Evolutionary conservation across 2,888 invertebrate genomes (phyloP), one percentile per base, ranked within the genome.

Genomic region (Tetramorium bicarinatum): DNA sequence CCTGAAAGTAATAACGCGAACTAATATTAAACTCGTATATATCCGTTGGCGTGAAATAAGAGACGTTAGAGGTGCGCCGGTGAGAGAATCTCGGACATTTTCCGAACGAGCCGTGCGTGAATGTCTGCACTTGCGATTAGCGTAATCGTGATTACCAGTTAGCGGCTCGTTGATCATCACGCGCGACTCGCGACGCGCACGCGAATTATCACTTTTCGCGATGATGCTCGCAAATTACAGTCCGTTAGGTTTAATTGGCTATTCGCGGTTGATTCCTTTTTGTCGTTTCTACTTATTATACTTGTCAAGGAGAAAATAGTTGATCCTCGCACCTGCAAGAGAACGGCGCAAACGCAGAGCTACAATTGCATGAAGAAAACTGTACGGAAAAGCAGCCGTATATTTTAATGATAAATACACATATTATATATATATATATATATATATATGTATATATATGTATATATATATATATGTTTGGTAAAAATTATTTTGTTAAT

Each of bases 281-380:
- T 72, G n/a, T 71, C 13, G 15, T 56, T 41, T 41, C 41, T 56
- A 11, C 21, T 21, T 25, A 4, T 44, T 54, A 49, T 29, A 25
- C 1, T 25, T 7, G 11, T 15, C 15, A 18, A 15, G 15, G 34
- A 47, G 67, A 82, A 87, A 82, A 84, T 81, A 84, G 56, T 34
- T n/a, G 62, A 52, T 59, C 79, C 82, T 87, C 82, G 84, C 81
- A 82, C 62, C 76, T 84, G 49, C 59, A 18, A 54, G 79, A 83
- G 61, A 83, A 75, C n/a, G 18, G 2, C 8, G 29, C 9, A 54
- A 52, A 1, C 59, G 29, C 72, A 83, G 61, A 83, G 61, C 75
- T 75, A 54, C 38, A 61, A 77, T 82, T 82, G 86, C 72, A 80
- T 29, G 3, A 18, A 25, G 2, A 8, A 2, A 49, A 72, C 6